These are phyloP conservation scores for Melinaea marsaeus DNA, from an alignment of 2,888 invertebrate genomes.

Conservation along the genomic window DNA sequence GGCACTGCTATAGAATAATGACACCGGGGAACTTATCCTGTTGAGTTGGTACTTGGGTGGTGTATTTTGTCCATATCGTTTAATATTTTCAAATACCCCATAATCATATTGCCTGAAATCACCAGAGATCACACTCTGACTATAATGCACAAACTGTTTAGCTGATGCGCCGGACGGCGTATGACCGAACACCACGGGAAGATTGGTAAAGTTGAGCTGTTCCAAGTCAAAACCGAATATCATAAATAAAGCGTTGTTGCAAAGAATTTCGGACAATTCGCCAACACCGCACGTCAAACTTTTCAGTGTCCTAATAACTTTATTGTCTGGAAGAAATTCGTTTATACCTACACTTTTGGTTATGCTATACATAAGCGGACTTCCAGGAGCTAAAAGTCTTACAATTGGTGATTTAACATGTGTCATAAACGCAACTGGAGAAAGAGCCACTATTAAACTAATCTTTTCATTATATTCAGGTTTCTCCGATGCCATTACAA, in stretches of 20 bases:
- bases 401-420: conserved; percentile 56
- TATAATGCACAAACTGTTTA: conserved; percentile 75
- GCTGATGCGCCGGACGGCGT: conserved; percentile 75
- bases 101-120: conserved; percentile 56
- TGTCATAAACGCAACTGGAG: conserved; percentile 77
- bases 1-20: conserved; percentile 63
- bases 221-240: conserved; percentile 76
- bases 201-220: conserved; percentile 77
- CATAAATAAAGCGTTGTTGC: conserved; percentile 79
- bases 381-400: conserved; percentile 47
- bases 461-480: conserved; percentile 78
- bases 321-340: conserved; percentile 81
- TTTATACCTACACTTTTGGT: conserved; percentile 67
- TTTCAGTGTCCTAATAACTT: conserved; percentile 66
- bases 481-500: conserved; percentile 72
- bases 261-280: conserved; percentile 68
- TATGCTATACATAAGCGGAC: conserved; percentile 40
- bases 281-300: conserved; percentile 61
- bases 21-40: conserved; percentile 51
- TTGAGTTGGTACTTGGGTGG: conserved; percentile 55
- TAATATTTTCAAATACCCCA: conserved; percentile 45
- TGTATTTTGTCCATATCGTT: conserved; percentile 43
- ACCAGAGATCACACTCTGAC: conserved; percentile 60
- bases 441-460: conserved; percentile 72
- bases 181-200: conserved; percentile 75